Conservation (phyloP, 2,888 invertebrate genomes). For the Drosophila niveifrons region DNA sequence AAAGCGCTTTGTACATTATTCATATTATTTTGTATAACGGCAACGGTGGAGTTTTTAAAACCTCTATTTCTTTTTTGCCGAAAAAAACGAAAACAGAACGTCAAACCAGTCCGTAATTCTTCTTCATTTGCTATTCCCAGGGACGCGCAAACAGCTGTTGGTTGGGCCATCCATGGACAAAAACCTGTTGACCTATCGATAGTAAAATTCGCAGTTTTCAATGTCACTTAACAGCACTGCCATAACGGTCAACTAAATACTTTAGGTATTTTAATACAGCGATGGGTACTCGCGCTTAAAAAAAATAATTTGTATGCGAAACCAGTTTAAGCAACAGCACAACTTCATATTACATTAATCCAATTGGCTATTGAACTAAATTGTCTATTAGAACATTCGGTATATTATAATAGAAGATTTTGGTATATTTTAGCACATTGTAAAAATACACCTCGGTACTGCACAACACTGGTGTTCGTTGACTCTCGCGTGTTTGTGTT, state of each 20-base stretch:
- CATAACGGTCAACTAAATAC: no score
- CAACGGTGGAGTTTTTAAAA: slow-evolving; percentile 25
- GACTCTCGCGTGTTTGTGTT: slow-evolving; percentile 47
- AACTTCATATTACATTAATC: no score
- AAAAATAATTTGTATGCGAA: no score
- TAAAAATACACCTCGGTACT: not conserved
- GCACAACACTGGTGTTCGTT: slow-evolving; percentile 33
- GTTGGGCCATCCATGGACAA: not conserved
- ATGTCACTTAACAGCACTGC: slow-evolving; percentile 20
- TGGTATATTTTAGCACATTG: not conserved
- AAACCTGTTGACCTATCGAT: slow-evolving; percentile 34
- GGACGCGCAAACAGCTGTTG: slow-evolving; percentile 53
- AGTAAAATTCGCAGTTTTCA: slow-evolving; percentile 1
- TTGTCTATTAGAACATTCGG: no score
- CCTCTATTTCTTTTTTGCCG: slow-evolving; percentile 38
- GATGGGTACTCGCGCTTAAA: no score
- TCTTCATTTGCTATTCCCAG: slow-evolving; percentile 49
- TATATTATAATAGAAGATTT: not conserved
- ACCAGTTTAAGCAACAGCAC: no score
- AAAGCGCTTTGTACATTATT: slow-evolving; percentile 58
- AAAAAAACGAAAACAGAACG: slow-evolving; percentile 45
- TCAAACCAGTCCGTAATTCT: slow-evolving; percentile 48
- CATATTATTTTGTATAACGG: slow-evolving; percentile 45
- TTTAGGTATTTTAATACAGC: not conserved
- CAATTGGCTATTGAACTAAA: no score